Conservation (phyloP, 2,113 vertebrate genomes). For the Oxyura jamaicensis region DNA sequence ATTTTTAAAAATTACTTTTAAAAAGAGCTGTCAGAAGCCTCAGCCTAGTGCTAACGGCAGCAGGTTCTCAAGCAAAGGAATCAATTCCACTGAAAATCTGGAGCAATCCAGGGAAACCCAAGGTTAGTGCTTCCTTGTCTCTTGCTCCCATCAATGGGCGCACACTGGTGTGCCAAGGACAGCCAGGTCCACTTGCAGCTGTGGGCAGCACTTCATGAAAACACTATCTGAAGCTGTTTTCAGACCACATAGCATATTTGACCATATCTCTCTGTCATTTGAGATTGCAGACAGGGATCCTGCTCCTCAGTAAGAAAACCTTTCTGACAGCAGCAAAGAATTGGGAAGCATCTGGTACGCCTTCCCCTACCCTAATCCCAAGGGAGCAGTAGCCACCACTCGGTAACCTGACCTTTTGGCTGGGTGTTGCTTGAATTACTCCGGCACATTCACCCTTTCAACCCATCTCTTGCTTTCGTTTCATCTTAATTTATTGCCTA, state of each 20-base stretch:
- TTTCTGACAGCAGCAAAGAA: background rate
- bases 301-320: background rate
- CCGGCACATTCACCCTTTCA: slow-evolving; percentile 6
- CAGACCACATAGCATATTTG: background rate
- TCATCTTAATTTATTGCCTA: slow-evolving; percentile 48
- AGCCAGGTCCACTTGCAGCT: background rate
- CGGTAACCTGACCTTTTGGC: slow-evolving; percentile 25
- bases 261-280: background rate
- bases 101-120: background rate
- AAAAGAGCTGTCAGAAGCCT: background rate
- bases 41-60: background rate
- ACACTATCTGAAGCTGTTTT: background rate
- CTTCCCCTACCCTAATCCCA: background rate
- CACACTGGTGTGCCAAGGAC: rapidly evolving
- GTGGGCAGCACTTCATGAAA: background rate
- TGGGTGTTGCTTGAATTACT: slow-evolving; percentile 27
- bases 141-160: rapidly evolving
- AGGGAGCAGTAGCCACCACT: slow-evolving; percentile 21
- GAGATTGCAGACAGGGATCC: background rate
- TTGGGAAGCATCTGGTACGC: slow-evolving; percentile 36
- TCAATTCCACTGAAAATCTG: background rate
- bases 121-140: background rate
- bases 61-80: background rate
- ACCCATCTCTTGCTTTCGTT: slow-evolving; percentile 17
- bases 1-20: background rate